Conservation (phyloP, 2,113 vertebrate species). For the Capreolus pygargus region DNA sequence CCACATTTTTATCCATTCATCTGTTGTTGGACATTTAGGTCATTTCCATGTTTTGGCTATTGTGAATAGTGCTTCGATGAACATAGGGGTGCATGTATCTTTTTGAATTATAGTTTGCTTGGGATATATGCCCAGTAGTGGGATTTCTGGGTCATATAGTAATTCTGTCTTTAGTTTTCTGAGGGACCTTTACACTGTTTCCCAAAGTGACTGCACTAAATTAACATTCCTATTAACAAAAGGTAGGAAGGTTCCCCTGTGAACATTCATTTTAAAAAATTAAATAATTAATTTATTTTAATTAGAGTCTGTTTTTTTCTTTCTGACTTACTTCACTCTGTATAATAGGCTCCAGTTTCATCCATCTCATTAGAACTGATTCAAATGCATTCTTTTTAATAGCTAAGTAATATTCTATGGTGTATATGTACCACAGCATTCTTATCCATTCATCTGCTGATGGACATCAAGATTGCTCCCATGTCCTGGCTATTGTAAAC, state of each 20-base stretch:
- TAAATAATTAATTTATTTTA: not conserved
- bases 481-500: not conserved
- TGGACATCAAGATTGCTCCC: not conserved
- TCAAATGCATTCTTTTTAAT: not conserved
- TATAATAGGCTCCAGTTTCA: not conserved
- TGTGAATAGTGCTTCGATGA: not conserved
- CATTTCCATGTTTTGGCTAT: not conserved
- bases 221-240: not conserved
- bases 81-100: rapidly evolving
- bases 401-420: not conserved
- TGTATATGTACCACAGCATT: not conserved
- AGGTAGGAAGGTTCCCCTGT: not conserved
- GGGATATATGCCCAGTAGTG: not conserved
- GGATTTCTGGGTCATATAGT: not conserved
- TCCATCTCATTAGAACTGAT: not conserved
- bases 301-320: not conserved
- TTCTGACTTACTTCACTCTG: not conserved
- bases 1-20: not conserved
- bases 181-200: not conserved
- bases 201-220: not conserved
- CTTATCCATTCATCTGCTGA: not conserved
- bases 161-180: not conserved
- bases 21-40: not conserved
- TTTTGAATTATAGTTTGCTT: not conserved
- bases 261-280: not conserved